Percentiles rank a stretch among this genome's conserved stretches.
Evolutionary conservation across 2,888 invertebrate genomes (phyloP).

Genomic region (Eutolmus rufibarbis): DNA sequence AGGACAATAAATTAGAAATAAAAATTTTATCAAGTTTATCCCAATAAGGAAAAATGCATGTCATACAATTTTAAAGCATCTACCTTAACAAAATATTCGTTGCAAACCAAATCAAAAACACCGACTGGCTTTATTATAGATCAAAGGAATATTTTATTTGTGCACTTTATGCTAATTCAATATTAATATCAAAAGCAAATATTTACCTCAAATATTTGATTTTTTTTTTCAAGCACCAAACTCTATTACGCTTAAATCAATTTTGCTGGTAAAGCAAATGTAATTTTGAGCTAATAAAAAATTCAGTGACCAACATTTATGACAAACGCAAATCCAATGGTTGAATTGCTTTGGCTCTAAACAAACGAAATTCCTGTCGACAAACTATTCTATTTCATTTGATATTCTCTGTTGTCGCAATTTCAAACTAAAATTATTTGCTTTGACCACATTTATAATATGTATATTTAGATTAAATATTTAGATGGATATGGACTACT

Average conservation of each 20-base stretch:
- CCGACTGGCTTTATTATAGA: background rate
- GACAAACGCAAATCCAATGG: background rate
- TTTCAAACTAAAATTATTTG: background rate
- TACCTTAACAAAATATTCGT: too few species aligned
- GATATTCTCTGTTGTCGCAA: background rate
- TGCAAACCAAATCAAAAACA: background rate
- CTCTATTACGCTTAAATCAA: background rate
- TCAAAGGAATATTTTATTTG: background rate
- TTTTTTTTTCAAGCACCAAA: background rate
- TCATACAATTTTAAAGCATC: too few species aligned
- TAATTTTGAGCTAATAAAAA: background rate
- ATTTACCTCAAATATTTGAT: background rate
- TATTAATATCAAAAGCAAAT: background rate
- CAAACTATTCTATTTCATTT: background rate
- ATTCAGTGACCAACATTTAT: background rate
- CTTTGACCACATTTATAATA: background rate
- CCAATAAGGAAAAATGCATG: too few species aligned
- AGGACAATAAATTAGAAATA: too few species aligned
- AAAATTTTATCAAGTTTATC: too few species aligned
- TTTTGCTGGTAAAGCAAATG: background rate
- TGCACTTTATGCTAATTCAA: background rate
- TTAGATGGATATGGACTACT: background rate
- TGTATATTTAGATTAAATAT: background rate
- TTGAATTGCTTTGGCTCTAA: background rate
- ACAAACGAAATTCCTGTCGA: background rate